These are phyloP conservation scores for Platichthys flesus DNA, from an alignment of 2,113 vertebrate species.

Conservation along the genomic window DNA sequence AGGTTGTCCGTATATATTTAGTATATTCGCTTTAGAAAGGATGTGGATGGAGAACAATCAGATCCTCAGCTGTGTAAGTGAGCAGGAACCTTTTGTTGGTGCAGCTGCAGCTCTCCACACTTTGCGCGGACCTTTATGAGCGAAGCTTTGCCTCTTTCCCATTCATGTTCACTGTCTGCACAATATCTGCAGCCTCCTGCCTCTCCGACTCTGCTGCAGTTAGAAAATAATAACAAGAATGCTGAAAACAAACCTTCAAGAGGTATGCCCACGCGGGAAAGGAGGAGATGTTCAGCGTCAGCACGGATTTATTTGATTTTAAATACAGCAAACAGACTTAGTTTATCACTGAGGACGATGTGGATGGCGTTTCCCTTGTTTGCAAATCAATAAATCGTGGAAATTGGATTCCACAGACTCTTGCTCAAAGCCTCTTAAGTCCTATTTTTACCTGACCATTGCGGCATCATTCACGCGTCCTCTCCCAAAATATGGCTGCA, in stretches of 20 bases:
- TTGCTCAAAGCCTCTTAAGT: constrained; percentile 21
- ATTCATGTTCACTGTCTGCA: constrained; percentile 17
- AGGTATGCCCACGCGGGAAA: neutral
- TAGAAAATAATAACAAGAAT: neutral
- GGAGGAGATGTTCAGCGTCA: neutral
- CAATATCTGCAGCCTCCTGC: constrained; percentile 3
- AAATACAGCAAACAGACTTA: neutral
- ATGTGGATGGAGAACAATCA: neutral
- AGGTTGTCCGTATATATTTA: constrained; percentile 12
- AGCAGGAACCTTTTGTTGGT: constrained; percentile 6
- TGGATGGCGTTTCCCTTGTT: constrained; percentile 6
- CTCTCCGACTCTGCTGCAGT: neutral
- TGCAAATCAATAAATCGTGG: constrained; percentile 10
- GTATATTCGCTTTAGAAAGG: neutral
- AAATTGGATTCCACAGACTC: constrained; percentile 12
- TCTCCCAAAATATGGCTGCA: constrained; percentile 60
- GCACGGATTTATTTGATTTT: neutral
- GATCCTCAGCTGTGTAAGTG: neutral
- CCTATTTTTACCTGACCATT: constrained; percentile 69
- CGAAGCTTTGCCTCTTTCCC: constrained; percentile 23
- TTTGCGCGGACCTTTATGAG: constrained; percentile 38
- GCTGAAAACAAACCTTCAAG: neutral
- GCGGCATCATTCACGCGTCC: constrained; percentile 59
- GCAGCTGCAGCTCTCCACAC: constrained; percentile 33
- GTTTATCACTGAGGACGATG: neutral